Conservation (phyloP, 2,888 invertebrate species). For the Chromoteleia sp. region DNA sequence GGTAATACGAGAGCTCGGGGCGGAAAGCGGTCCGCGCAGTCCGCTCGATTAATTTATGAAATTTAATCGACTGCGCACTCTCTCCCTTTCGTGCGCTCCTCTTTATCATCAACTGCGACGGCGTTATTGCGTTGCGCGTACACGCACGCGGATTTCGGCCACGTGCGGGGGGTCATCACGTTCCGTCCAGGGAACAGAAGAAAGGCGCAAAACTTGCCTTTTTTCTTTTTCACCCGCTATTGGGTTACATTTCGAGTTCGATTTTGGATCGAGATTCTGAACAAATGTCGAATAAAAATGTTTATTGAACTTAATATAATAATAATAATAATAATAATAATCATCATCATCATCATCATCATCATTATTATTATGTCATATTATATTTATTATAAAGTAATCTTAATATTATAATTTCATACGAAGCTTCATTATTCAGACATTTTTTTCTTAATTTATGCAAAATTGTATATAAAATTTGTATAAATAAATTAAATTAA, state of each 20-base stretch:
- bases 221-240: slow-evolving; percentile 27
- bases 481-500: no score
- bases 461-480: no score
- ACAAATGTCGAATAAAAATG: no score
- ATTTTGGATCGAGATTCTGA: slow-evolving; percentile 1
- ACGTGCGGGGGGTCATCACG: slow-evolving; percentile 71
- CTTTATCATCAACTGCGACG: slow-evolving; percentile 35
- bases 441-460: no score
- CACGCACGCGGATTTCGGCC: slow-evolving; percentile 58
- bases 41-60: slow-evolving; percentile 80
- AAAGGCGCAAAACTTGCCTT: slow-evolving; percentile 16
- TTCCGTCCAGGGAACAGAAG: slow-evolving; percentile 21
- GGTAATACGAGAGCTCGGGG: slow-evolving; percentile 74
- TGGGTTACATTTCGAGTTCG: slow-evolving; percentile 28
- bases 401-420: no score
- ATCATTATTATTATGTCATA: no score
- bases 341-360: no score
- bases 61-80: slow-evolving; percentile 78
- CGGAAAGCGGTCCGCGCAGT: slow-evolving; percentile 72
- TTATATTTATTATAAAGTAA: no score
- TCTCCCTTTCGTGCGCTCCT: slow-evolving; percentile 30
- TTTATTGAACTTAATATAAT: no score
- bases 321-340: no score
- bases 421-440: no score
- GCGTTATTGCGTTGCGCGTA: slow-evolving; percentile 33